Conservation (phyloP, 2,113 vertebrate species). For the Scalopus aquaticus region DNA sequence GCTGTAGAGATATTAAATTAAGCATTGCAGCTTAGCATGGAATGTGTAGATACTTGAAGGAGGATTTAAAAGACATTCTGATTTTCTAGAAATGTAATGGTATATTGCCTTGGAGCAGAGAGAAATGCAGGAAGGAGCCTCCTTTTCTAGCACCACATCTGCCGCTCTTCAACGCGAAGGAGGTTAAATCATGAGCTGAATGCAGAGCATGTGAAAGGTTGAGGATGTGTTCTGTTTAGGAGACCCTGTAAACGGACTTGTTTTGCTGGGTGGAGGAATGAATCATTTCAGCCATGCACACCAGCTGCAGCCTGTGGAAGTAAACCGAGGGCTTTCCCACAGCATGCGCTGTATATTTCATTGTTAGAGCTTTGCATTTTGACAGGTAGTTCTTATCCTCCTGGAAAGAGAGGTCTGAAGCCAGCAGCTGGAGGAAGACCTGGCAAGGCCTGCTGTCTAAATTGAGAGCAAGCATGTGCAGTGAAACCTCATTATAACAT, state of each 20-base stretch:
- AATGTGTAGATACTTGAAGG: slow-evolving; percentile 84
- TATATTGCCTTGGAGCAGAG: slow-evolving; percentile 69
- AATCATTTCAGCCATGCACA: slow-evolving; percentile 80
- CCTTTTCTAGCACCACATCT: slow-evolving; percentile 57
- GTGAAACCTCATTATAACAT: slow-evolving; percentile 72
- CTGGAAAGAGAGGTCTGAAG: slow-evolving; percentile 74
- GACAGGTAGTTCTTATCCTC: slow-evolving; percentile 84
- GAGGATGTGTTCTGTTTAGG: slow-evolving; percentile 81
- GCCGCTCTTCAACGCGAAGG: slow-evolving; percentile 65
- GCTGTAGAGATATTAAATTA: slow-evolving; percentile 85
- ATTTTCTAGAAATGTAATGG: slow-evolving; percentile 79
- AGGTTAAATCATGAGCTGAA: slow-evolving; percentile 76
- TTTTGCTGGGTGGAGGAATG: slow-evolving; percentile 82
- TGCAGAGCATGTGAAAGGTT: slow-evolving; percentile 76
- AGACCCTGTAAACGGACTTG: slow-evolving; percentile 77
- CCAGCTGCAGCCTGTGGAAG: slow-evolving; percentile 84
- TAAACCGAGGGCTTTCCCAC: slow-evolving; percentile 84
- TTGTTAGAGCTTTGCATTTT: slow-evolving; percentile 82
- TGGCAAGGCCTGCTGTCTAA: slow-evolving; percentile 65
- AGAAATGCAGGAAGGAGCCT: slow-evolving; percentile 69
- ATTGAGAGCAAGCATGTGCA: slow-evolving; percentile 71
- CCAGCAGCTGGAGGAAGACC: slow-evolving; percentile 75
- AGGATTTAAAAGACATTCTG: slow-evolving; percentile 78
- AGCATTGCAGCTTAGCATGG: slow-evolving; percentile 80
- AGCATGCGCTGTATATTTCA: slow-evolving; percentile 82